phyloP scores from a whole-genome alignment of 1,140 invertebrate genomes.

The Andrena cerasifolii region DNA sequence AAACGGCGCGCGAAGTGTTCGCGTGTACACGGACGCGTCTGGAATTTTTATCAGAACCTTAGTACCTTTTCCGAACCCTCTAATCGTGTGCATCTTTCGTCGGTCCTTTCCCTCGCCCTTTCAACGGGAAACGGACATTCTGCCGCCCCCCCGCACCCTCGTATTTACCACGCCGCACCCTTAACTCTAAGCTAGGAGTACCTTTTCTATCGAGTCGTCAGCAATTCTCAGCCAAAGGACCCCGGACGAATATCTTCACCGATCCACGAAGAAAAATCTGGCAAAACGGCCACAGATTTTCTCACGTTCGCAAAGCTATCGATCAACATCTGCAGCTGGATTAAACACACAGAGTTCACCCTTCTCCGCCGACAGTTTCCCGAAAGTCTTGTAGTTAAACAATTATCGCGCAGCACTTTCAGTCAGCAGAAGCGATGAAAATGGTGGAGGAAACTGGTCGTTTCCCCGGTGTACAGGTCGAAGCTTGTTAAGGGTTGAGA shows the following conservation, averaged over 20 bases:
- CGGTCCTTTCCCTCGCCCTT: neutral
- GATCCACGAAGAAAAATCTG: too few species aligned
- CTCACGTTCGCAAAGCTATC: neutral
- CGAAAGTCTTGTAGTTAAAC: too few species aligned
- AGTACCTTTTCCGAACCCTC: conserved; percentile 24
- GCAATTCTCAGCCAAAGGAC: neutral
- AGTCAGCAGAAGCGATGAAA: neutral
- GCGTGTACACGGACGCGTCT: conserved; percentile 4
- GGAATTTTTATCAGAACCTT: conserved; percentile 9
- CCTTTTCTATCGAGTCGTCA: conserved; percentile 10
- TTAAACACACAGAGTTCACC: too few species aligned
- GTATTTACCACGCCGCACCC: neutral
- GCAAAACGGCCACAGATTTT: too few species aligned
- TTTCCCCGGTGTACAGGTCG: neutral
- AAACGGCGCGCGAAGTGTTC: neutral
- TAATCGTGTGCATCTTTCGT: conserved; percentile 3
- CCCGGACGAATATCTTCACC: neutral
- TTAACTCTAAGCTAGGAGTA: neutral
- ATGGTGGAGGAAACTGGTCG: neutral
- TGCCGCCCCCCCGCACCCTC: neutral
- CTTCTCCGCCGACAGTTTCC: too few species aligned
- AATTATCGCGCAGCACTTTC: neutral
- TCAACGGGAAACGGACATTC: neutral
- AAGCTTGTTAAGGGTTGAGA: neutral
- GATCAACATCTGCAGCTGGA: too few species aligned